Base-by-base conservation (phyloP, 2,797 vertebrate species). In the Trachurus trachurus region DNA sequence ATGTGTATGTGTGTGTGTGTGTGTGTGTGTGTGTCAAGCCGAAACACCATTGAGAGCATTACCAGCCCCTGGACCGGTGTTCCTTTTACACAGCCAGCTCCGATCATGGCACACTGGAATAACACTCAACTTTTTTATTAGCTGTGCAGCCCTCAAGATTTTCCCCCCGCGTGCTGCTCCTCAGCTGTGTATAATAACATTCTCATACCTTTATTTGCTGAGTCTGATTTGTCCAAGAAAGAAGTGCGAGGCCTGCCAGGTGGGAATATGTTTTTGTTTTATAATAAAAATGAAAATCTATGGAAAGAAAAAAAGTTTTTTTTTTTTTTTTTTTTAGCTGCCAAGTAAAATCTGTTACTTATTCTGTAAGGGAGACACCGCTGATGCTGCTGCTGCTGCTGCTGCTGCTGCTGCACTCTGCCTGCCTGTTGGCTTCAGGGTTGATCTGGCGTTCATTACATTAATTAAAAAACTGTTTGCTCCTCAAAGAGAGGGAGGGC, bases 401-500 rank as follows among this genome's bases (percentile, higher is more conserved):
- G 68, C 59, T 60, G 68, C 60, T 53, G 58, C 59, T 34, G 66
- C 69, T 50, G 21, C 69, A 44, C 49, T 78, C 74, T 57, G 31
- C 37, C 70, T 34, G 31, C 26, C 37, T 81, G 56, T 22, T 73
- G 54, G 67, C 71, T 78, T 69, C 76, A 53, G 56, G 21, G 42
- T 42, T 68, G 65, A 49, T 80, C 70, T 84, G 75, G 49, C 80
- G 66, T 81, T 53, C 76, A 76, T 89, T 87, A 83, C 54, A 44
- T 69, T 63, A 82, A 89, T 89, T 89, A 73, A 83, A 88, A 69
- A 88, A 69, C 26, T 31, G 66, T 82, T 80, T 84, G 50, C 67
- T 81, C 73, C 54, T 73, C 54, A 40, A 60, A 59, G 9, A 74
- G 29, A 74, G 21, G 39, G 66, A 63, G 63, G 73, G 73, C 74